Percentiles rank a stretch among this genome's conserved stretches.
phyloP scores from a whole-genome alignment of 2,113 vertebrate species.

The Pseudolaguvia tuberculata region DNA sequence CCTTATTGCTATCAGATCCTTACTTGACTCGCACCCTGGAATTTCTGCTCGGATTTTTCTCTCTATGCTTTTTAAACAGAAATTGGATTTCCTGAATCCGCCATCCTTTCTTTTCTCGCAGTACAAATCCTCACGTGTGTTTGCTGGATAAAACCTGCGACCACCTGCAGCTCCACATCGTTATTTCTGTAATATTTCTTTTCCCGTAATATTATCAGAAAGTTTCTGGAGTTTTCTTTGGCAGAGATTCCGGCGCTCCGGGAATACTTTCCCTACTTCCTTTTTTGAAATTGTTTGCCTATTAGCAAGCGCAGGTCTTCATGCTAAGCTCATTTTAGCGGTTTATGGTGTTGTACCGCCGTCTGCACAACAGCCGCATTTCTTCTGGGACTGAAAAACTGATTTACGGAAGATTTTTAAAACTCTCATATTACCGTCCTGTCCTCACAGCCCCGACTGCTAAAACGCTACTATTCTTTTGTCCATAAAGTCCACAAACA shows the following conservation, averaged over 20 bases:
- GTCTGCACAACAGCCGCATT: slow-evolving; percentile 33
- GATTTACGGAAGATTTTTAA: slow-evolving; percentile 30
- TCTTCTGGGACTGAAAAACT: slow-evolving; percentile 25
- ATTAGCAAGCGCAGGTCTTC: slow-evolving; percentile 24
- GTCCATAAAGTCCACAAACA: slow-evolving; percentile 29
- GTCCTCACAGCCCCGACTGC: slow-evolving; percentile 16
- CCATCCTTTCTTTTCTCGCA: background rate
- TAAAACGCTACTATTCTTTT: slow-evolving; percentile 19
- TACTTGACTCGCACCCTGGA: background rate
- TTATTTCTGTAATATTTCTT: background rate
- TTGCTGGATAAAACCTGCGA: background rate
- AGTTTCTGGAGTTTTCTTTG: background rate
- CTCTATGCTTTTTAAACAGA: too few species aligned
- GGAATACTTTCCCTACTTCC: background rate
- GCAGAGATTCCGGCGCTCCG: background rate
- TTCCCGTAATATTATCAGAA: background rate
- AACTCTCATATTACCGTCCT: slow-evolving; percentile 21
- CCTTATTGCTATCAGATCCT: background rate
- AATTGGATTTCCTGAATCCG: background rate
- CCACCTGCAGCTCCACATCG: background rate
- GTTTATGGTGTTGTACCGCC: slow-evolving; percentile 32
- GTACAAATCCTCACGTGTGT: background rate
- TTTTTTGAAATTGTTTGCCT: background rate
- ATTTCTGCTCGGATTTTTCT: background rate
- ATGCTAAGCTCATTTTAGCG: slow-evolving; percentile 31